These are phyloP conservation scores for Motacilla tschutschensis DNA, from an alignment of 2,113 vertebrate genomes.

Conservation along the genomic window DNA sequence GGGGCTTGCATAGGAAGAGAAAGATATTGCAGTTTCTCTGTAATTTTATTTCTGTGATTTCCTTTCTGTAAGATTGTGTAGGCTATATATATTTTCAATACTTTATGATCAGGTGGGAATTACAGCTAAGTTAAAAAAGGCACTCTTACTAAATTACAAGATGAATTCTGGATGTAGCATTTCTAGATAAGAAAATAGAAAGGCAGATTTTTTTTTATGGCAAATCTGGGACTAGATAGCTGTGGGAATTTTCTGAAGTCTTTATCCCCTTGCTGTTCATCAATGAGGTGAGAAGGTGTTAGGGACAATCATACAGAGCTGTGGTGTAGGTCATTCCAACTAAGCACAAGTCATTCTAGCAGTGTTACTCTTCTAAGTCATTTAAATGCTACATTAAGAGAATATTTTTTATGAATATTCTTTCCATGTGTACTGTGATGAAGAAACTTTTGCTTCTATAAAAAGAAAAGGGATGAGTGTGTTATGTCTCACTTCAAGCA, in stretches of 20 bases:
- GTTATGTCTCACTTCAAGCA: not conserved
- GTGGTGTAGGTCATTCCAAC: not conserved
- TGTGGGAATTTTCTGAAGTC: not conserved
- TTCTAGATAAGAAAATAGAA: not conserved
- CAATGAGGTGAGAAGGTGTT: not conserved
- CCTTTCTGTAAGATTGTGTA: not conserved
- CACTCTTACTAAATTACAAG: not conserved
- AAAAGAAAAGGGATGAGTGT: not conserved
- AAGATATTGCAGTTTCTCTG: not conserved
- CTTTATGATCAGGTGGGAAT: not conserved
- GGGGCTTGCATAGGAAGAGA: not conserved
- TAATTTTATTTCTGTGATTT: slow-evolving; percentile 13
- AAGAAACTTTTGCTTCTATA: not conserved
- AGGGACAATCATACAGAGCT: not conserved
- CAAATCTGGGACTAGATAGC: not conserved
- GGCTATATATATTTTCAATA: not conserved
- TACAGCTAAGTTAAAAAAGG: not conserved
- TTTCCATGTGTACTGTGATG: not conserved
- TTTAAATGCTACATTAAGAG: not conserved
- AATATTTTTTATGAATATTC: not conserved
- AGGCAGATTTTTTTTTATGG: not conserved
- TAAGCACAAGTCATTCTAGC: not conserved
- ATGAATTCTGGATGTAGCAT: not conserved
- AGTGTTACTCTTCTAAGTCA: not conserved
- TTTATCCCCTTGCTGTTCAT: not conserved